phyloP scores from a whole-genome alignment of 92 coral and sea anemone species.

The Hydrozoanthus gracilis region DNA sequence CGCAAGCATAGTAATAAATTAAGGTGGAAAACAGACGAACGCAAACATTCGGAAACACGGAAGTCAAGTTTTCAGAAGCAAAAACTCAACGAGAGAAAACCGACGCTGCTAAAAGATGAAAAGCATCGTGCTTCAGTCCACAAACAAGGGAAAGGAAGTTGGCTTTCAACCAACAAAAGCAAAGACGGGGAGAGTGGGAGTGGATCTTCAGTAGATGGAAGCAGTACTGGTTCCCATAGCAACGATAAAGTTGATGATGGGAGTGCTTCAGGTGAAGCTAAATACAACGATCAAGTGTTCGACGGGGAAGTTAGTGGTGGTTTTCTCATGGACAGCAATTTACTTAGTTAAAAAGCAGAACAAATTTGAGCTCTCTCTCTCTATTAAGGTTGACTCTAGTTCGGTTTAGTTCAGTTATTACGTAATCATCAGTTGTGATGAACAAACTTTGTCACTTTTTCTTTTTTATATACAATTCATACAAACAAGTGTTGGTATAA shows the following conservation, averaged over 20 bases:
- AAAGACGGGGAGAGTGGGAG: background rate
- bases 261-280: background rate
- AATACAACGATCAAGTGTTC: conserved; percentile 8
- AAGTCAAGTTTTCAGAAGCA: background rate
- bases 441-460: too few species aligned
- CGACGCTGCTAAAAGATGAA: background rate
- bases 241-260: background rate
- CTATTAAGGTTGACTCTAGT: background rate
- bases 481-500: too few species aligned
- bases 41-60: too few species aligned
- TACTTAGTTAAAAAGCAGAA: background rate
- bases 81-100: background rate
- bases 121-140: background rate
- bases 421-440: too few species aligned
- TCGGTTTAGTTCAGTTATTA: too few species aligned
- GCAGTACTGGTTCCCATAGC: background rate
- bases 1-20: too few species aligned
- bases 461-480: too few species aligned
- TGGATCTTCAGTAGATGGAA: conserved; percentile 4
- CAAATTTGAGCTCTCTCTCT: background rate
- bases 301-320: conserved; percentile 16
- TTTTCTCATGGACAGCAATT: background rate
- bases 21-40: too few species aligned
- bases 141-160: background rate
- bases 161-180: background rate